These are phyloP conservation scores for Grammomys dolichurus DNA, from an alignment of 2,113 vertebrate species.

Conservation along the genomic window DNA sequence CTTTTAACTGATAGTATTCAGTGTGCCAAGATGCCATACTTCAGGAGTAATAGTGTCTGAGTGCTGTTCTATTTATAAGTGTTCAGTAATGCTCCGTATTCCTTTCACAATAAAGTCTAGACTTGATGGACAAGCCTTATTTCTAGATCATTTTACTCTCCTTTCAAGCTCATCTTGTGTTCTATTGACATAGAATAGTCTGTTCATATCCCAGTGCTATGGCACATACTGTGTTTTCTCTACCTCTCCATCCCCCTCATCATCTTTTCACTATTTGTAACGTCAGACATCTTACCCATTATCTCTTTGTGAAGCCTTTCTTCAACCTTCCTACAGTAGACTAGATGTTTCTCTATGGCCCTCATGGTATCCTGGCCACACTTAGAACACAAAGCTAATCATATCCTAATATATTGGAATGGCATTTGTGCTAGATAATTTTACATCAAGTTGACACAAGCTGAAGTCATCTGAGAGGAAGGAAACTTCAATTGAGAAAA, in stretches of 20 bases:
- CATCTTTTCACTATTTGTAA: background rate
- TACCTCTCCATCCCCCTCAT: rapidly evolving
- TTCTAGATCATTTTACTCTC: background rate
- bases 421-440: background rate
- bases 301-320: background rate
- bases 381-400: conserved; percentile 17
- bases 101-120: background rate
- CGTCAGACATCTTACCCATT: background rate
- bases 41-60: background rate
- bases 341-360: background rate
- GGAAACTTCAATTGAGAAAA: background rate
- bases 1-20: background rate
- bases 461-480: background rate
- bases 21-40: background rate
- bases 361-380: background rate
- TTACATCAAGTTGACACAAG: background rate
- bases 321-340: background rate
- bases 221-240: background rate
- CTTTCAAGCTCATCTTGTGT: background rate
- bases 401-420: background rate
- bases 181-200: background rate
- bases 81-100: background rate
- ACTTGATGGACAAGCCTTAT: background rate
- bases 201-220: background rate
- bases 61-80: background rate